Evolutionary conservation across 2,113 vertebrate species (phyloP).

Genomic region (Setophaga kirtlandii): DNA sequence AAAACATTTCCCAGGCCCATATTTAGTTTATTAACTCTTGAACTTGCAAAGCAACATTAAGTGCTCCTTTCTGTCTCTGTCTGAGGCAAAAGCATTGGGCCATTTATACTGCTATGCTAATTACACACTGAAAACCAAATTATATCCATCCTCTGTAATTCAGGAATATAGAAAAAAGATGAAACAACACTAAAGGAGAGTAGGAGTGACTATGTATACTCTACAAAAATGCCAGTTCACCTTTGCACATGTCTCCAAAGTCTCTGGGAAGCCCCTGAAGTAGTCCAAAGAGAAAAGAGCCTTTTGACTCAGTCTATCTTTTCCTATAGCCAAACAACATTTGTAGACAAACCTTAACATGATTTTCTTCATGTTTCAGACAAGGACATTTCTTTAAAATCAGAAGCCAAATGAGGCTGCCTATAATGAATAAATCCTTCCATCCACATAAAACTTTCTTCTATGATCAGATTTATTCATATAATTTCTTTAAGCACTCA

Average conservation of each 20-base stretch:
- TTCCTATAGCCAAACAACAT: background rate
- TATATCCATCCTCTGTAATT: background rate
- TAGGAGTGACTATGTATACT: background rate
- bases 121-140: background rate
- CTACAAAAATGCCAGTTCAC: background rate
- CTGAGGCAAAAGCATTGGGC: background rate
- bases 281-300: background rate
- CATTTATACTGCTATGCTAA: background rate
- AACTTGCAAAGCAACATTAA: background rate
- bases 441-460: background rate
- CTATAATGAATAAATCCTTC: background rate
- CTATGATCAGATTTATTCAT: background rate
- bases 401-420: background rate
- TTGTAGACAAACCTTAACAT: background rate
- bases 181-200: background rate
- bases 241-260: background rate
- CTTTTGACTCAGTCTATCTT: background rate
- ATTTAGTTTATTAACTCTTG: background rate
- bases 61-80: background rate
- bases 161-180: background rate
- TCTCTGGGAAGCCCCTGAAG: background rate
- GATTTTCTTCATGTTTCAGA: background rate
- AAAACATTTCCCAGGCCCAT: background rate
- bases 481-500: conserved; percentile 2
- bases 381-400: background rate